Base-by-base conservation (phyloP, 1,140 invertebrate genomes). In the Chrysoperla carnea region DNA sequence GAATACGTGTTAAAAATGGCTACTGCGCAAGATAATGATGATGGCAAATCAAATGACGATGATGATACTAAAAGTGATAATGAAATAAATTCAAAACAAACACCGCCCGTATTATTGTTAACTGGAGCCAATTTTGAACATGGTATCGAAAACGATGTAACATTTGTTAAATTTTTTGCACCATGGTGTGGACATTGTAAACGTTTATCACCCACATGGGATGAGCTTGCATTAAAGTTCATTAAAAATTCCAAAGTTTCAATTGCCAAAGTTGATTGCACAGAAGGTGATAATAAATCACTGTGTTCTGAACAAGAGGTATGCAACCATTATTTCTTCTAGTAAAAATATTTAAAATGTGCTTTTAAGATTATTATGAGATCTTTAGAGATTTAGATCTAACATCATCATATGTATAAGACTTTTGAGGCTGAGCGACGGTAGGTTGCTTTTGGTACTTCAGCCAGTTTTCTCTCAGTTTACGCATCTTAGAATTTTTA, bases 171-270 rank as follows among this genome's bases (percentile, higher is more conserved):
- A 57, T 84, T 84, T 54, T 83, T 75, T 57, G 79, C 80, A n/a
- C 80, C 80, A 8, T 84, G 81, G 80, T 82, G 78, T 51, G 78
- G 77, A 7, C 78, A 82, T 52, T 82, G 78, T 46, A 79, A 81
- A 54, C 62, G 75, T 44, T 51, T 82, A 42, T 73, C 77, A 7
- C 73, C 77, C 2, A 77, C 72, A 7, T 84, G 78, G 76, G 73
- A 81, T 43, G 70, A 80, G 41, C 53, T 84, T 6, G 78, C 72
- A 0, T 70, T 69, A 11, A 78, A 81, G 48, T 75, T 76, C 52
- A 52, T 67, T 11, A 53, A 52, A 2, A 63, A 66, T 15, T 47
- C 58, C 4, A 48, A 64, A 42, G 63, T 82, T 23, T 65, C 74
- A 43, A 78, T 84, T 44, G 71, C 71, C 4, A 75, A 81, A 59